phyloP scores from a whole-genome alignment of 1,140 invertebrate species.

The Amphibalanus amphitrite region DNA sequence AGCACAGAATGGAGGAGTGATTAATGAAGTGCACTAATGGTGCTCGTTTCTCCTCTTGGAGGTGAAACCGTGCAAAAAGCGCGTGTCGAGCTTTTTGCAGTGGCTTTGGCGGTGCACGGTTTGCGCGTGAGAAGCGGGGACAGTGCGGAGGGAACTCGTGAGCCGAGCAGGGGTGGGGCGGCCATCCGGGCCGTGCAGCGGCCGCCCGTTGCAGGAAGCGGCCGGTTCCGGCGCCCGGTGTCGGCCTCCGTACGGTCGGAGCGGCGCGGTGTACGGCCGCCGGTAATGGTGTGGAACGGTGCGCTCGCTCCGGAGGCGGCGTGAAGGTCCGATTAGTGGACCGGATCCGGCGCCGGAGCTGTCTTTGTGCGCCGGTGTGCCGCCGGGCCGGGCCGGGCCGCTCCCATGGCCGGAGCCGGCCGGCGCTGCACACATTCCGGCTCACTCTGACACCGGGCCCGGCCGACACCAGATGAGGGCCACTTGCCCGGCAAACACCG shows the following conservation, averaged over 20 bases:
- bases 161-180: neutral
- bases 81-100: neutral
- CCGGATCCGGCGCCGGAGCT: neutral
- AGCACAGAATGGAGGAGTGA: neutral
- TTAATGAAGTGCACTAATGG: slow-evolving; percentile 1
- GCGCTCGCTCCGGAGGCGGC: neutral
- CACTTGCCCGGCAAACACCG: neutral
- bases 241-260: neutral
- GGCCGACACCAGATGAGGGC: neutral
- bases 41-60: neutral
- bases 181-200: neutral
- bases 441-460: no score
- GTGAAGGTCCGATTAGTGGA: neutral
- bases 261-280: neutral
- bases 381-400: no score
- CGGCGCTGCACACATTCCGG: neutral
- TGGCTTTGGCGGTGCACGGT: neutral
- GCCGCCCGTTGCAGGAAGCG: neutral
- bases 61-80: neutral
- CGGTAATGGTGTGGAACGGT: neutral
- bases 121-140: neutral
- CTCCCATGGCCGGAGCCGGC: neutral
- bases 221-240: neutral
- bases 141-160: neutral
- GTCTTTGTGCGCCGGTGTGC: neutral